Evolutionary conservation across 2,113 vertebrate species (phyloP).

Genomic region (Entosphenus tridentatus): DNA sequence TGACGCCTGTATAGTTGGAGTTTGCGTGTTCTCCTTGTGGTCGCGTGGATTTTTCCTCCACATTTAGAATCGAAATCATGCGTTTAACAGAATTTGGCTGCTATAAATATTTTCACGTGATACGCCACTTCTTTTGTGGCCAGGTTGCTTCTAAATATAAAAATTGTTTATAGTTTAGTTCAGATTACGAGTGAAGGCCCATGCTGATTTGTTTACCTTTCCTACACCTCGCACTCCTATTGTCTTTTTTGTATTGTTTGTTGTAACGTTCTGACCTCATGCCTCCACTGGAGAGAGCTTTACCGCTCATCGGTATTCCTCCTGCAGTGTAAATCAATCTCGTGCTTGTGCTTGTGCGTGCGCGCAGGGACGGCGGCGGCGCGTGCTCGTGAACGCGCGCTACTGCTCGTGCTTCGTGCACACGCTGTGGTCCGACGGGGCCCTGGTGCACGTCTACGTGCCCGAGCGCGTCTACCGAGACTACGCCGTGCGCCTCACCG

Average conservation of each 20-base stretch:
- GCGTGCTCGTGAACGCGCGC: slow-evolving; percentile 31
- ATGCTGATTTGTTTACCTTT: no score
- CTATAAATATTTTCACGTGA: no score
- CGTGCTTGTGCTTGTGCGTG: background rate
- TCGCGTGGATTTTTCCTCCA: no score
- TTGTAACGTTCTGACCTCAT: background rate
- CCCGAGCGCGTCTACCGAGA: slow-evolving; percentile 24
- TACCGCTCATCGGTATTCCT: background rate
- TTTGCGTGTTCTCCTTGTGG: no score
- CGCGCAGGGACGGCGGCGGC: slow-evolving; percentile 23
- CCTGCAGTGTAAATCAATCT: background rate
- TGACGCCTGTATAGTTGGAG: background rate
- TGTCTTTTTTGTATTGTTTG: background rate
- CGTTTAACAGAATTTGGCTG: no score
- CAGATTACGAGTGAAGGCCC: no score
- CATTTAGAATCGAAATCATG: no score
- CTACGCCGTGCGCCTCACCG: slow-evolving; percentile 24
- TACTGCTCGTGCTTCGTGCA: slow-evolving; percentile 36
- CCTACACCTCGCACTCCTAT: no score
- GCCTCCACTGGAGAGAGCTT: background rate
- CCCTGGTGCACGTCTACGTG: slow-evolving; percentile 28
- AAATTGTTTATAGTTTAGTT: no score
- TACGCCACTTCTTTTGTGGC: no score
- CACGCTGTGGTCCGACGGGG: slow-evolving; percentile 33
- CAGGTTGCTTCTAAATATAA: no score